Base-by-base conservation (phyloP, 2,797 vertebrate species). In the Pelodytes ibericus region DNA sequence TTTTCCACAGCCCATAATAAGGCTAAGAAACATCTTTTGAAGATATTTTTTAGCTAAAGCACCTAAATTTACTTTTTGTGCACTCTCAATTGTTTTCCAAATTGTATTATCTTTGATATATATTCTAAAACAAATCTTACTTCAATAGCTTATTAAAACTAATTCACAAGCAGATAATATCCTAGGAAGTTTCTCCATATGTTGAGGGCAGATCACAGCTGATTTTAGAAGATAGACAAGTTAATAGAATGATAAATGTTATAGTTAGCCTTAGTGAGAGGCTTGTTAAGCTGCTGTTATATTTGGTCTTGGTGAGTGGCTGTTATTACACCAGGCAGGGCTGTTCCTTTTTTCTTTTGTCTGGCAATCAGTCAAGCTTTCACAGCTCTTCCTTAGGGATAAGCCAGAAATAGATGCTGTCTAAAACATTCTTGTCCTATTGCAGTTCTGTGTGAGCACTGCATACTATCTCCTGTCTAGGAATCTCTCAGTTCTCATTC, bases 271-370 rank as follows among this genome's bases (percentile, higher is more conserved):
- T 13, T 41, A 25, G 20, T 72, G 25, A 59, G 39, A 60, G 64
- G 51, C 25, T 39, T 61, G 53, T 27, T 49, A 39, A 60, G 36
- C 30, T 39, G 22, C 31, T 44, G 56, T 78, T 66, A 72, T 66
- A 60, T 72, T 78, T 72, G 56, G 41, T 71, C 11, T 22, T 26
- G 9, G 24, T 62, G n/a, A 56, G 57, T 66, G 56, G 62, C 11
- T 61, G 36, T 36, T 44, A 62, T 69, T 74, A 72, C 18, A 72
- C 49, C 60, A 66, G 57, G 30, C 24, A 31, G 61, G 56, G 44
- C 62, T 78, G 62, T 47, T 51, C 56, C 69, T 78, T 78, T 78
- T 69, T 78, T 72, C 56, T 30, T 20, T 39, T 78, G 69, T 67
- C 69, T 78, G 75, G 75, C 75, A 72, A 60, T 72, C 75, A 41